phyloP scores from a whole-genome alignment of 2,797 vertebrate species.

The Pseudochirops cupreus region DNA sequence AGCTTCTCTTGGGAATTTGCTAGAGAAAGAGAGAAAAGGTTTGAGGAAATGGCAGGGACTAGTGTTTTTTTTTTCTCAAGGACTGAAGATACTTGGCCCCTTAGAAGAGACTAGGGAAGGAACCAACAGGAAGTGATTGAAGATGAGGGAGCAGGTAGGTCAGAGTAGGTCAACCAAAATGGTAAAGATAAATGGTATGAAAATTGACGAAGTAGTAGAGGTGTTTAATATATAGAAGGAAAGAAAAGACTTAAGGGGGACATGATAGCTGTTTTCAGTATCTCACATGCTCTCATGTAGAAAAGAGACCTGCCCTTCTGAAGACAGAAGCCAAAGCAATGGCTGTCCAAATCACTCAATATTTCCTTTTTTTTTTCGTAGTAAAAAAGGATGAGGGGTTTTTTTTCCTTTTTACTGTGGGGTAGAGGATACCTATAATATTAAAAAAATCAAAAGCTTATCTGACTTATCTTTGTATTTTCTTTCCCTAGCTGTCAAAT shows the following conservation, averaged over 20 bases:
- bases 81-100: background rate
- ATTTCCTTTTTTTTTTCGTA: background rate
- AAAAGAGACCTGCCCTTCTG: background rate
- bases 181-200: background rate
- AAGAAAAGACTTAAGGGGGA: background rate
- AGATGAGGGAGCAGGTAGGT: no score
- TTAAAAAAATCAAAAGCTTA: constrained; percentile 71
- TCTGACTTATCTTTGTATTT: constrained; percentile 50
- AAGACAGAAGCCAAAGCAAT: background rate
- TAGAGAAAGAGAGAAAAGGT: background rate
- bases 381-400: constrained; percentile 52
- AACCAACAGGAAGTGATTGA: background rate
- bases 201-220: background rate
- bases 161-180: background rate
- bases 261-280: background rate
- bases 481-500: constrained; percentile 41
- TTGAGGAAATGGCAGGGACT: background rate
- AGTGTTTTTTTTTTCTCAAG: background rate
- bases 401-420: constrained; percentile 69
- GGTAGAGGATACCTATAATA: constrained; percentile 61
- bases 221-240: background rate
- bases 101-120: background rate
- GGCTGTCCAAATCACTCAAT: no score
- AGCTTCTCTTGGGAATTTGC: background rate
- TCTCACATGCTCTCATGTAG: background rate